phyloP scores from a whole-genome alignment of 2,797 vertebrate genomes.

The Sus cebifrons region DNA sequence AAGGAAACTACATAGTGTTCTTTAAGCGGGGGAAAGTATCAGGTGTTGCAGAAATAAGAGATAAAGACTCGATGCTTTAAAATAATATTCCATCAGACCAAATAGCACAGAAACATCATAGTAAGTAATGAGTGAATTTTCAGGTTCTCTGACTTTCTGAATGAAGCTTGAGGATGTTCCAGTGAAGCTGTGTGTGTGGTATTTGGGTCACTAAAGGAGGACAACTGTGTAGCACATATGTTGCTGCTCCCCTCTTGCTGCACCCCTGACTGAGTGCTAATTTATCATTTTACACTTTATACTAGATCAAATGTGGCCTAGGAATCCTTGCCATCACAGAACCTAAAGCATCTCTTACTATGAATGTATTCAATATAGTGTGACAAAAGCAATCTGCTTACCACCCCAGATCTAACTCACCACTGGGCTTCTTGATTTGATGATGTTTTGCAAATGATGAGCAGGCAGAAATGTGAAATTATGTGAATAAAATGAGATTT shows the following conservation, averaged over 20 bases:
- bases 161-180: neutral
- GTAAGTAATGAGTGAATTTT: neutral
- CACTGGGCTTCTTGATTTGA: neutral
- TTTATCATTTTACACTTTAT: neutral
- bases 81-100: neutral
- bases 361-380: neutral
- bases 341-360: neutral
- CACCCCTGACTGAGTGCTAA: neutral
- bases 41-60: constrained; percentile 7
- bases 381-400: neutral
- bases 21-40: neutral
- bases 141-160: neutral
- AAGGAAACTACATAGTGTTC: neutral
- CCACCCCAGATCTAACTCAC: neutral
- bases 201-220: neutral
- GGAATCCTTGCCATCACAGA: neutral
- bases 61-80: constrained; percentile 9
- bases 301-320: neutral
- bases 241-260: neutral
- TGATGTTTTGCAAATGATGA: constrained; percentile 5
- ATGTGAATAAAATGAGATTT: constrained; percentile 30
- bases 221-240: neutral
- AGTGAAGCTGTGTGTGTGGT: neutral
- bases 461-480: neutral
- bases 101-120: neutral